Base-by-base conservation (phyloP, 35 echinoderm and acorn worm genomes). In the Amphiura filiformis region DNA sequence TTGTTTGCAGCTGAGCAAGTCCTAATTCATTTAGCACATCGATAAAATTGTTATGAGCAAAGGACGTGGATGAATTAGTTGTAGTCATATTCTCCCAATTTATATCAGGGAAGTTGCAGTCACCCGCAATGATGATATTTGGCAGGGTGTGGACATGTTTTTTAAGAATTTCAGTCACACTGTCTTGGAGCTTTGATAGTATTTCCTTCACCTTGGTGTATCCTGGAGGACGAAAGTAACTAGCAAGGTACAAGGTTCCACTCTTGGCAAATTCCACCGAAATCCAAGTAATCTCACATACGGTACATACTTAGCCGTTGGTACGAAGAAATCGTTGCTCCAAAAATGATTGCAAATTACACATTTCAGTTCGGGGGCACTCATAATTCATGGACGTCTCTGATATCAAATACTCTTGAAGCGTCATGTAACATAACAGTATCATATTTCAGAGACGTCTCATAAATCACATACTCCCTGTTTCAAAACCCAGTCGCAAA, bases 91-190 rank as follows among this genome's bases (percentile, higher is more conserved):
- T 0, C 34, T 76, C 33, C 90, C 84, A 92, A 39, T 87, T 28
- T 20, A 92, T 87, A 75, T 87, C 90, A n/a, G 90, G 85, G 7
- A 87, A 40, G 56, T 91, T 91, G 39, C 64, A 91, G 56, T 87
- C 82, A 15, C 84, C 84, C 18, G 75, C 81, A 34, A 90, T 80
- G 32, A 80, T 78, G 35, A 90, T 57, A 84, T 90, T 90, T 15
- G 88, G 80, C 28, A 76, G 81, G 32, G 44, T 34, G 31, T 82
- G 81, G 5, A 4, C 12, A 42, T 83, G 36, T 30, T 90, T 85
- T 1, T 12, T 37, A 28, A 85, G 15, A 31, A 90, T n/a, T n/a
- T 23, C 35, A 87, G 70, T 9, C 57, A 77, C 13, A 28, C 33
- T 41, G 28, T 84, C 85, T 4, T 41, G 38, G 9, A 87, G 84